Evolutionary conservation across 1,140 invertebrate genomes (phyloP), one percentile per base, ranked within the genome.

Genomic region (Drosophila ironensis): DNA sequence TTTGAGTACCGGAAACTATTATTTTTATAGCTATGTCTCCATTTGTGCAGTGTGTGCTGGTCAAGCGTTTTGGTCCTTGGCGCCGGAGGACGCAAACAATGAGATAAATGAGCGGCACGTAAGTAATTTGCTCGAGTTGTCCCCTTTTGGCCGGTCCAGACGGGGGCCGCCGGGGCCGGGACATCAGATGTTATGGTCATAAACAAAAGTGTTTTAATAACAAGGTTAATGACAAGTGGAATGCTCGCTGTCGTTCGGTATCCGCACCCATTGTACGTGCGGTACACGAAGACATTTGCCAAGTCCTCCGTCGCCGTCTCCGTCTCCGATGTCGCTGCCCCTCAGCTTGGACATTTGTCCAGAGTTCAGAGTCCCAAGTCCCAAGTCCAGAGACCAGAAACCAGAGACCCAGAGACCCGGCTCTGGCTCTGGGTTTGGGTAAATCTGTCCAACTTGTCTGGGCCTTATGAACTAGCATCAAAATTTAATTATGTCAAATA

Each of bases 201-300:
- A 76, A 84, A 86, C 74, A 88, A 88, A 88, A 88, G 84, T 88
- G 84, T 86, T 88, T 86, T 84, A 80, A 88, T 88, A 88, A 88
- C 86, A 88, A 88, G 84, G 78, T 88, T 88, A 88, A 88, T 88
- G 84, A 87, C 84, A 87, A 87, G 84, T 84, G 73, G 77, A 84
- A 88, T 84, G 78, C 64, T 33, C 38, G n/a, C n/a, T n/a, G n/a
- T n/a, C n/a, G n/a, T n/a, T n/a, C n/a, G n/a, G n/a, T n/a, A n/a
- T n/a, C n/a, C n/a, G n/a, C n/a, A n/a, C n/a, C n/a, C n/a, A n/a
- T n/a, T n/a, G n/a, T n/a, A n/a, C 20, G 47, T 33, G 9, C 3
- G 30, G 14, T 72, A 82, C 78, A 78, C 84, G 77, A 33, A 33
- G 37, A 51, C 41, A 40, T 0, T 2, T 2, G 7, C 7, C 14